phyloP scores from a whole-genome alignment of 2,888 invertebrate species.

The Ecdyonurus torrentis region DNA sequence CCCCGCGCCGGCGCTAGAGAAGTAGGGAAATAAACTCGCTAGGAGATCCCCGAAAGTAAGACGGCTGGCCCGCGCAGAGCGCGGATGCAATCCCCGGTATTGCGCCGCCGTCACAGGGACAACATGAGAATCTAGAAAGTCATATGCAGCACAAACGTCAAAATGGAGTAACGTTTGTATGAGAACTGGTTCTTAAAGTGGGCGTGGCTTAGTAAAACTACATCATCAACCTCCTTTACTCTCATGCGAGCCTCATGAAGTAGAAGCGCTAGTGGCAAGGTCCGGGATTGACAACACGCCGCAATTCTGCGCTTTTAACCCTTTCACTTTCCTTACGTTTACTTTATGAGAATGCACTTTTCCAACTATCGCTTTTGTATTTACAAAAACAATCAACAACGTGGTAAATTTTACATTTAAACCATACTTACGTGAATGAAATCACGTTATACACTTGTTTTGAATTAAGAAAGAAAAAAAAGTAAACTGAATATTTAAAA shows the following conservation, averaged over 20 bases:
- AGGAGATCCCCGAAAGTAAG: not conserved
- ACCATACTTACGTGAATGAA: no score
- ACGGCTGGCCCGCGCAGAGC: not conserved
- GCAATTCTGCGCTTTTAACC: not conserved
- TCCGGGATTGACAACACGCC: not conserved
- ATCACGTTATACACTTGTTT: no score
- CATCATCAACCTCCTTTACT: not conserved
- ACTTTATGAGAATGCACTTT: not conserved
- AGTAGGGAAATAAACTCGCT: not conserved
- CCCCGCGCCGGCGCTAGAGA: not conserved
- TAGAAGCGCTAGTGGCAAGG: not conserved
- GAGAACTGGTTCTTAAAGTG: not conserved
- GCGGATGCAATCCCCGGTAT: conserved; percentile 1
- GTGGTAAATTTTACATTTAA: no score
- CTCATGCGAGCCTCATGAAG: not conserved
- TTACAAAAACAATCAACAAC: no score
- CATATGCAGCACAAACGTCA: not conserved
- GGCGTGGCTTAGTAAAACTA: not conserved
- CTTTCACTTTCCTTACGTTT: not conserved
- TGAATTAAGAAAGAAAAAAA: not conserved
- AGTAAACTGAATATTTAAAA: not conserved
- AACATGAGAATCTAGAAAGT: not conserved
- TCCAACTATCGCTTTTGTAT: not conserved
- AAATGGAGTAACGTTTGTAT: not conserved
- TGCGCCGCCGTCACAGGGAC: not conserved